Percentiles rank a stretch among this genome's conserved stretches.
Evolutionary conservation across 2,113 vertebrate genomes (phyloP).

Genomic region (Laticauda colubrina): DNA sequence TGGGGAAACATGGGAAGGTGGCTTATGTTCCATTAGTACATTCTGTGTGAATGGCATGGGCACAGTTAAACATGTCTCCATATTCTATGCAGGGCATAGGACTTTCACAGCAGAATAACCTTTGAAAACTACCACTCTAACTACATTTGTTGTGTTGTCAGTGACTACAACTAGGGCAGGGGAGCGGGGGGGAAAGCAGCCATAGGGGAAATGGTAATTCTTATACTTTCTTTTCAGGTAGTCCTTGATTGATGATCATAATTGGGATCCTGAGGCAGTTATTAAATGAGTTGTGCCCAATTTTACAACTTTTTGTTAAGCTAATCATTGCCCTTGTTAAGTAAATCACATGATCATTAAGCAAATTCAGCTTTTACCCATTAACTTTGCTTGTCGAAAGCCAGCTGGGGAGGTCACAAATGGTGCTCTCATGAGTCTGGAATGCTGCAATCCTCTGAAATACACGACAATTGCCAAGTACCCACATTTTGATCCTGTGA

Average conservation of each 20-base stretch:
- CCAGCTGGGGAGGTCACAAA: background rate
- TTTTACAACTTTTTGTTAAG: background rate
- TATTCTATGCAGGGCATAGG: background rate
- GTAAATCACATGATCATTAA: background rate
- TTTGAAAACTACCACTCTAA: background rate
- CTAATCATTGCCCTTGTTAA: background rate
- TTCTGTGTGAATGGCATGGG: background rate
- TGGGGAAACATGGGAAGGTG: background rate
- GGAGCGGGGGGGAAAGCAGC: rapidly evolving
- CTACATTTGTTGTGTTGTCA: background rate
- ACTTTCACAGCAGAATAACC: background rate
- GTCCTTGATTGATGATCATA: no score
- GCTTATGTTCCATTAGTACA: background rate
- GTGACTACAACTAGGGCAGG: background rate
- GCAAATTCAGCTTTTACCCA: background rate
- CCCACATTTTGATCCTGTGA: no score
- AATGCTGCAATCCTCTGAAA: background rate
- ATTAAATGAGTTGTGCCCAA: background rate
- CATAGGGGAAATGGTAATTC: no score
- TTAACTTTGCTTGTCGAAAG: background rate
- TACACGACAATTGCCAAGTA: background rate
- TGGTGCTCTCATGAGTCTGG: background rate
- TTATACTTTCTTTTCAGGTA: no score
- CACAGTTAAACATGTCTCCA: background rate
- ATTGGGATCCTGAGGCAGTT: background rate